Percentiles rank a stretch among this genome's conserved stretches.
These are phyloP conservation scores for Rhinogobio ventralis DNA, from an alignment of 2,797 vertebrate genomes.

Conservation along the genomic window DNA sequence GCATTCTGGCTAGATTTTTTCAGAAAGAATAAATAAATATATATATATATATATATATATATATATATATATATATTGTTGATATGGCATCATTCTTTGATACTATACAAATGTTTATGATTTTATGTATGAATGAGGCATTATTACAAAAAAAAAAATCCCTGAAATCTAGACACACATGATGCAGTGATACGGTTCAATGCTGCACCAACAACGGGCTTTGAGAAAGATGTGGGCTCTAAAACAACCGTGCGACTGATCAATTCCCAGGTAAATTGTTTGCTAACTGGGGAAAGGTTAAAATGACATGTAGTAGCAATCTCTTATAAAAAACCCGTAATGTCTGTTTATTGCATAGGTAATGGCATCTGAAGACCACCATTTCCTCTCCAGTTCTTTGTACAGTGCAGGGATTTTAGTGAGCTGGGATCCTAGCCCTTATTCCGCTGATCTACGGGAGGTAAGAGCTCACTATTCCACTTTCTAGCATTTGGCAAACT, in stretches of 20 bases:
- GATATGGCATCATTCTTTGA: not conserved
- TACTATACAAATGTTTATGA: not conserved
- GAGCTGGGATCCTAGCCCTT: constrained; percentile 84
- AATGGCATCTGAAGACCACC: constrained; percentile 80
- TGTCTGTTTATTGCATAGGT: constrained; percentile 66
- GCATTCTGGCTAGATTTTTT: not conserved
- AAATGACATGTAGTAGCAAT: not conserved
- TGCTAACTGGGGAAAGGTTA: not conserved
- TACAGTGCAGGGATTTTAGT: constrained; percentile 81
- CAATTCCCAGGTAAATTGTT: constrained; percentile 79
- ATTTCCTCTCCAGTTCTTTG: constrained; percentile 81
- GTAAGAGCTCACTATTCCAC: constrained; percentile 57
- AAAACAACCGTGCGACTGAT: constrained; percentile 83
- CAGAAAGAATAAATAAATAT: too few species aligned
- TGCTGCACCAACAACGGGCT: constrained; percentile 75
- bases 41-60: too few species aligned
- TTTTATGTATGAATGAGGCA: constrained; percentile 7
- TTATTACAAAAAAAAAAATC: not conserved
- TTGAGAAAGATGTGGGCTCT: constrained; percentile 80
- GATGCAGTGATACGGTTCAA: constrained; percentile 83
- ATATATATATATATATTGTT: too few species aligned
- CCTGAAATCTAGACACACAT: constrained; percentile 75
- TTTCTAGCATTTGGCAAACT: not conserved
- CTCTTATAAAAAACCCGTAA: not conserved
- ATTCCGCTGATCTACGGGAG: constrained; percentile 78